These are phyloP conservation scores for Scaptomyza caliginosa DNA, from an alignment of 2,888 invertebrate species.

Conservation along the genomic window DNA sequence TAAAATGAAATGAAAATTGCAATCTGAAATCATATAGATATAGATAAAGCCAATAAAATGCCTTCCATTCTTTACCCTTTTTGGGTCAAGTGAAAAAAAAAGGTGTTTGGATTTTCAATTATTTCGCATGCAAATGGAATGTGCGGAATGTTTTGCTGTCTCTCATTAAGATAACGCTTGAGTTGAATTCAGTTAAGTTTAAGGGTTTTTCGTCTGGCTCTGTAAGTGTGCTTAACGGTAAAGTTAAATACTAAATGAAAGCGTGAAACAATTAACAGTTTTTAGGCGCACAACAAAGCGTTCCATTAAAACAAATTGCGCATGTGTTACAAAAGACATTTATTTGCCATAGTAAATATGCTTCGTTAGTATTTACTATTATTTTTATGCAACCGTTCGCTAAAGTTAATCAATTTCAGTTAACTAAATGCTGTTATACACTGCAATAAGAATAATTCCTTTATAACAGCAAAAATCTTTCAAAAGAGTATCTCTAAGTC, in stretches of 20 bases:
- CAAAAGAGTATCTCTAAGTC: slow-evolving; percentile 17
- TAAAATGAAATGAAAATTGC: slow-evolving; percentile 4
- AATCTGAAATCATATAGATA: slow-evolving; percentile 15
- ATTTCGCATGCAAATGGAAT: slow-evolving; percentile 53
- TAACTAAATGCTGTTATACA: too few species aligned
- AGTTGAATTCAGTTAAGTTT: slow-evolving; percentile 11
- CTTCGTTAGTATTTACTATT: slow-evolving; percentile 16
- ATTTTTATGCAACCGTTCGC: not conserved
- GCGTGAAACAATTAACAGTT: slow-evolving; percentile 23
- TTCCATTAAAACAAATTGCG: slow-evolving; percentile 58
- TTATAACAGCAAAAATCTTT: too few species aligned
- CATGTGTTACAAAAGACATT: slow-evolving; percentile 51
- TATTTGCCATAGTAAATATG: slow-evolving; percentile 14
- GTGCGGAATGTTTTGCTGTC: slow-evolving; percentile 22
- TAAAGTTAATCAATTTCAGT: not conserved
- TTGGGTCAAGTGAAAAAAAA: slow-evolving; percentile 16
- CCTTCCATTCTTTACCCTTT: not conserved
- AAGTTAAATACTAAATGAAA: slow-evolving; percentile 2
- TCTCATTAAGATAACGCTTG: slow-evolving; percentile 34
- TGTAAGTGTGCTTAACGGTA: slow-evolving; percentile 15
- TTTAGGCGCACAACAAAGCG: slow-evolving; percentile 19
- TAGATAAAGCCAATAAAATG: slow-evolving; percentile 26
- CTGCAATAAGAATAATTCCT: too few species aligned
- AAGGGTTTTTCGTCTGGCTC: not conserved
- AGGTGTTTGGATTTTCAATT: slow-evolving; percentile 3